Conservation (phyloP, 1,140 invertebrate genomes). For the Muscidifurax raptorellus region DNA sequence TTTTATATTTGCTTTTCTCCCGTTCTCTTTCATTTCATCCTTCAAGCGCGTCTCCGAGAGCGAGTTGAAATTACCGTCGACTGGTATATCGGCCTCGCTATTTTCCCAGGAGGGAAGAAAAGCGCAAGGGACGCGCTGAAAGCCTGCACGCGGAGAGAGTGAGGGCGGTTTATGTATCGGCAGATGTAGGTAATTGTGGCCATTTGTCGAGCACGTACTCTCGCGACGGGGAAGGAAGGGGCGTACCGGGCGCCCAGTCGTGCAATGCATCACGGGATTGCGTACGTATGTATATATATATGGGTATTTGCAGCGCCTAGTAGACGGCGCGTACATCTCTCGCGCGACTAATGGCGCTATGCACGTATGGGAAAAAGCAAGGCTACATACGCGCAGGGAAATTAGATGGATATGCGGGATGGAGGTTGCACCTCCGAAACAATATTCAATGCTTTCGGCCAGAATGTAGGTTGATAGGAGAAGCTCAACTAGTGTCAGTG, state of each 20-base stretch:
- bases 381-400: constrained; percentile 42
- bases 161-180: constrained; percentile 63
- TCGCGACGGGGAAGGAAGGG: constrained; percentile 49
- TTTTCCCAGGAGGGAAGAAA: constrained; percentile 40
- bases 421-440: constrained; percentile 21
- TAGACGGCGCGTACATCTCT: constrained; percentile 62
- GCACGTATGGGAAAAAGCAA: constrained; percentile 54
- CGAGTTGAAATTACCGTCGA: constrained; percentile 46
- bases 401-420: neutral
- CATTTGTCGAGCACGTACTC: constrained; percentile 65
- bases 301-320: neutral
- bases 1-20: constrained; percentile 12
- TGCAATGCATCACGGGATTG: constrained; percentile 70
- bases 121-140: neutral
- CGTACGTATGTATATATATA: neutral
- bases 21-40: constrained; percentile 27
- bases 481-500: constrained; percentile 29
- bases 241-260: constrained; percentile 63
- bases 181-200: constrained; percentile 69
- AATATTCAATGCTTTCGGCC: constrained; percentile 13
- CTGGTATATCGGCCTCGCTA: neutral
- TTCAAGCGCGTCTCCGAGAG: neutral
- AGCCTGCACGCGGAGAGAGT: neutral
- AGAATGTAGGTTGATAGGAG: constrained; percentile 47
- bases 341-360: constrained; percentile 60